Base-by-base conservation (phyloP, 2,797 vertebrate genomes). In the Sphenodon punctatus region DNA sequence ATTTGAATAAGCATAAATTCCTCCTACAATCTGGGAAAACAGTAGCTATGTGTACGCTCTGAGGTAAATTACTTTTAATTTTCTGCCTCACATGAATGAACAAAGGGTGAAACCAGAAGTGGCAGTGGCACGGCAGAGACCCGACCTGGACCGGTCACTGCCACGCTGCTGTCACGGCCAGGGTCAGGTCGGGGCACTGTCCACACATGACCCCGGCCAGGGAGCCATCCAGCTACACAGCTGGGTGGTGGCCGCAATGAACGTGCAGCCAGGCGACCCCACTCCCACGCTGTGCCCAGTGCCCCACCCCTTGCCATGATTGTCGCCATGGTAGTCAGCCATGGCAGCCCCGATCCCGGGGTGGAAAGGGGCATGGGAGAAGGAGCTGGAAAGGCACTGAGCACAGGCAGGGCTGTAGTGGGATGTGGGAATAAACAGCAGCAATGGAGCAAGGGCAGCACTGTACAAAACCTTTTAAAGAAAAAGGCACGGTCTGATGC, bases 321-420 rank as follows among this genome's bases (percentile, higher is more conserved):
- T n/a, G n/a, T n/a, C n/a, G n/a, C n/a, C n/a, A n/a, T n/a, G n/a
- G n/a, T n/a, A n/a, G n/a, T n/a, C n/a, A n/a, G n/a, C n/a, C n/a
- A n/a, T 32, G 13, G 27, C 42, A 78, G 25, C 53, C 82, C 51
- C 58, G 85, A 85, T 77, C 67, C 67, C 58, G 38, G 36, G 56
- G 68, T 20, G 43, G 39, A 38, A 89, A 48, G 74, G 80, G 36
- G 68, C 49, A 72, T 17, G 74, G 46, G 23, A 80, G 80, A 90
- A 80, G 19, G 56, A 69, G 68, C 61, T 59, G 51, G 42, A 60
- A 82, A 53, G 19, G 78, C 68, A 68, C 56, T 83, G 60, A 79
- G 43, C 25, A 32, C 5, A 61, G 64, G 34, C 23, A 53, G 41
- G 70, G 75, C 19, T 36, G 66, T 45, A 82, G n/a, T n/a, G n/a